phyloP scores from a whole-genome alignment of 1,140 invertebrate species.

The Lepidurus packardi region DNA sequence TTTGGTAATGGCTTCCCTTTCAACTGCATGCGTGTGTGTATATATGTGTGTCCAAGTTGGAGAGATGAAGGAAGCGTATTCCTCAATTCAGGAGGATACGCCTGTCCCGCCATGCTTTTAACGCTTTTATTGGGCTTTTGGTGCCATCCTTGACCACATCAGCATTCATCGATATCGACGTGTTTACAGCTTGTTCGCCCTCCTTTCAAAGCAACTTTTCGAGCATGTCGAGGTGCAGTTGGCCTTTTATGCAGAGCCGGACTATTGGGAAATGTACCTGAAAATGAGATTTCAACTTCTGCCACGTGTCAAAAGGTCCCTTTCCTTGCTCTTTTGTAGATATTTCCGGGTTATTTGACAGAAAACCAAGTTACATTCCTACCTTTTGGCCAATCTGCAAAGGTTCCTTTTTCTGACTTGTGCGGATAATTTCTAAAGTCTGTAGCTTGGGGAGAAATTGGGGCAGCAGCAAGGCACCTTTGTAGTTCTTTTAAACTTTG shows the following conservation, averaged over 20 bases:
- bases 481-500: too few species aligned
- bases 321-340: too few species aligned
- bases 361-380: too few species aligned
- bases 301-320: too few species aligned
- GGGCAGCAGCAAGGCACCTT: too few species aligned
- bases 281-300: not conserved
- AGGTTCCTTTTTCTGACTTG: too few species aligned
- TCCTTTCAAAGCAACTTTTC: not conserved
- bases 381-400: too few species aligned
- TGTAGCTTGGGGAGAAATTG: too few species aligned
- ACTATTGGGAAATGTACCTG: not conserved
- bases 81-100: not conserved
- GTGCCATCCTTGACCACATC: not conserved
- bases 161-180: slow-evolving; percentile 8
- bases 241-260: too few species aligned
- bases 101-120: not conserved
- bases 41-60: not conserved
- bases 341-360: not conserved
- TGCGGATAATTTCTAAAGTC: too few species aligned
- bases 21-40: not conserved
- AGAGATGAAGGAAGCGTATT: not conserved
- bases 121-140: not conserved
- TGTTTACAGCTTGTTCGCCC: slow-evolving; percentile 5
- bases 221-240: not conserved
- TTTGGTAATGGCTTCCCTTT: not conserved